A percentile compares a stretch with the other conserved stretches of the same genome.
These are phyloP conservation scores for Neolamprologus sp. DNA, from an alignment of 2,113 vertebrate genomes.

Conservation along the genomic window DNA sequence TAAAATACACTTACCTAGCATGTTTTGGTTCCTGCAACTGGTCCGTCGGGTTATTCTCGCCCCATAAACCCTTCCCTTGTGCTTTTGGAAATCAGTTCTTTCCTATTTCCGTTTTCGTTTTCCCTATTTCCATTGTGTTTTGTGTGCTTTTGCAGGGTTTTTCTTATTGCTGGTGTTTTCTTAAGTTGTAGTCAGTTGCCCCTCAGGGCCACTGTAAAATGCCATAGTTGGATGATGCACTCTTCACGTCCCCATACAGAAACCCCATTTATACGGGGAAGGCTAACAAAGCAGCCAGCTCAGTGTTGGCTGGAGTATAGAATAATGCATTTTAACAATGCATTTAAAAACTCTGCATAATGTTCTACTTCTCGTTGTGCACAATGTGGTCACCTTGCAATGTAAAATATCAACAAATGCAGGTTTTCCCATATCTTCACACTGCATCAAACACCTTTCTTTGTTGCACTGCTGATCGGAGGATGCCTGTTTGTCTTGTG, in stretches of 20 bases:
- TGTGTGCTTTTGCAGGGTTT: background rate
- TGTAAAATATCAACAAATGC: background rate
- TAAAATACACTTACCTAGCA: background rate
- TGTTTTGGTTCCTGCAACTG: background rate
- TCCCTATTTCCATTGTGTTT: background rate
- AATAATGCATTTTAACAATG: background rate
- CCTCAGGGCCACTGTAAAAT: background rate
- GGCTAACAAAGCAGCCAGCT: background rate
- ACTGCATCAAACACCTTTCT: background rate
- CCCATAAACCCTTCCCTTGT: background rate
- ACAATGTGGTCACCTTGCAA: background rate
- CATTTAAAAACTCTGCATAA: background rate
- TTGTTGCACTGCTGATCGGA: constrained; percentile 4
- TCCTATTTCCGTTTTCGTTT: background rate
- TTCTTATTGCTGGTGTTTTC: background rate
- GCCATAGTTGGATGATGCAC: background rate
- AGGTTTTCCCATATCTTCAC: background rate
- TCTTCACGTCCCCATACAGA: background rate
- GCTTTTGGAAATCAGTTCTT: background rate
- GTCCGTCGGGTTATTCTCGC: background rate
- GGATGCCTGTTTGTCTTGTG: constrained; percentile 31
- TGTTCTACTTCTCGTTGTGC: background rate
- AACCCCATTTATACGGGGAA: background rate
- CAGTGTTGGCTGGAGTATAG: background rate
- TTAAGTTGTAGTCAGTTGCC: background rate